A percentile compares a stretch with the other conserved stretches of the same genome.
Evolutionary conservation across 2,888 invertebrate genomes (phyloP).

Genomic region (Zele albiditarsus): DNA sequence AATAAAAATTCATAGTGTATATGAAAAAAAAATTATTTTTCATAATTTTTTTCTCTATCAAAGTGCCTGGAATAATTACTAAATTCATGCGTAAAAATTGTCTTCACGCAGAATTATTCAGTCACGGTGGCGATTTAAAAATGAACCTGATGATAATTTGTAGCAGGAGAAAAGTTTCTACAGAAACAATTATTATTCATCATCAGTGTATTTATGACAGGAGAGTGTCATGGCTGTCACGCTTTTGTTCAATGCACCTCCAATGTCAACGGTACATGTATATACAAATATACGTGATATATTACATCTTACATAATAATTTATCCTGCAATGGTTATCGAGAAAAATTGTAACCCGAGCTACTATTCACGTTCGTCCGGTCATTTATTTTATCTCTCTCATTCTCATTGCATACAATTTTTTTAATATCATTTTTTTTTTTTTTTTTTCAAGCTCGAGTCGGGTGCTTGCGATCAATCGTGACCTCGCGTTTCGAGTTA

Average conservation of each 20-base stretch:
- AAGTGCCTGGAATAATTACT: background rate
- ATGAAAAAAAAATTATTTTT: background rate
- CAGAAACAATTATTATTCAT: background rate
- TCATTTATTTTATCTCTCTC: slow-evolving; percentile 1
- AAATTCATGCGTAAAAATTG: background rate
- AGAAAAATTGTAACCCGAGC: slow-evolving; percentile 37
- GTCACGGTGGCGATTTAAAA: background rate
- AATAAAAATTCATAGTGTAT: background rate
- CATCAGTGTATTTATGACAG: slow-evolving; percentile 18
- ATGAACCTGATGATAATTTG: background rate
- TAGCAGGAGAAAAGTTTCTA: background rate
- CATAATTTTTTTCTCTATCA: background rate
- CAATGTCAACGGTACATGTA: slow-evolving; percentile 29
- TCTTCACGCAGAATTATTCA: background rate
- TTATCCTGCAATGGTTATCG: slow-evolving; percentile 27
- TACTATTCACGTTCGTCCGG: background rate
- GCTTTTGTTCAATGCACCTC: slow-evolving; percentile 16
- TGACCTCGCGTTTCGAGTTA: slow-evolving; percentile 28
- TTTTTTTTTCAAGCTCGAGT: slow-evolving; percentile 12
- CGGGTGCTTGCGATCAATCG: background rate
- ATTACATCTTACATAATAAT: slow-evolving; percentile 42
- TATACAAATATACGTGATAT: slow-evolving; percentile 13
- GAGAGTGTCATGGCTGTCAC: slow-evolving; percentile 27
- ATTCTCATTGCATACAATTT: slow-evolving; percentile 7
- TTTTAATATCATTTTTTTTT: background rate